phyloP scores from a whole-genome alignment of 2,797 vertebrate genomes.

The Amphiprion clarkii region DNA sequence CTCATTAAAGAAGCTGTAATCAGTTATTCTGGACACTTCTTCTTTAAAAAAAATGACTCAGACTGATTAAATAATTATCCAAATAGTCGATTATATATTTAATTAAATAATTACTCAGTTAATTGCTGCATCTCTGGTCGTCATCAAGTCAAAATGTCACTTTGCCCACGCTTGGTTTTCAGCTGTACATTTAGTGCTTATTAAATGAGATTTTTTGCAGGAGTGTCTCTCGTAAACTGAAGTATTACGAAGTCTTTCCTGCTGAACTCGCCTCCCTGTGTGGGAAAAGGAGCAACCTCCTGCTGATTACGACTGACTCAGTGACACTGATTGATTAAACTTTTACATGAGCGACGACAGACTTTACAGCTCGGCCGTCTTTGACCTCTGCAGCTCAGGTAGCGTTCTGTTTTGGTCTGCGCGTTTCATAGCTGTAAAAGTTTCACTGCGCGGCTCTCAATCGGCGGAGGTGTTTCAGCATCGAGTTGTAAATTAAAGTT shows the following conservation, averaged over 20 bases:
- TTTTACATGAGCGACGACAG: slow-evolving; percentile 20
- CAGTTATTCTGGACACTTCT: too few relatives aligned
- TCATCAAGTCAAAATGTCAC: too few relatives aligned
- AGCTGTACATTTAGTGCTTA: too few relatives aligned
- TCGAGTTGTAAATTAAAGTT: neutral
- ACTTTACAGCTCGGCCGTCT: slow-evolving; percentile 26
- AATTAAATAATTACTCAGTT: too few relatives aligned
- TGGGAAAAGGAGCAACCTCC: slow-evolving; percentile 8
- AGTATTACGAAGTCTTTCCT: neutral
- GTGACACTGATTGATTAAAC: slow-evolving; percentile 15
- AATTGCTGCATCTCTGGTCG: too few relatives aligned
- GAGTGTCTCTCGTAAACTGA: neutral
- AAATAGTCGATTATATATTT: too few relatives aligned
- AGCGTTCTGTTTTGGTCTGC: neutral
- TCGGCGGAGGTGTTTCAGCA: slow-evolving; percentile 4
- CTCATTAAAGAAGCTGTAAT: too few relatives aligned
- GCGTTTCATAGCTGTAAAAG: slow-evolving; percentile 17
- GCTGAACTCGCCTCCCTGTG: neutral
- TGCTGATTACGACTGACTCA: slow-evolving; percentile 40
- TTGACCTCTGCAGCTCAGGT: neutral
- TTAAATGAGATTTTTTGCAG: neutral
- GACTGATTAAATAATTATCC: too few relatives aligned
- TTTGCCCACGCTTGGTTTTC: too few relatives aligned
- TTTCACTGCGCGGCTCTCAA: slow-evolving; percentile 4
- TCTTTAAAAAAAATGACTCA: too few relatives aligned